Conservation (phyloP, 2,113 vertebrate species). For the Camelus dromedarius region DNA sequence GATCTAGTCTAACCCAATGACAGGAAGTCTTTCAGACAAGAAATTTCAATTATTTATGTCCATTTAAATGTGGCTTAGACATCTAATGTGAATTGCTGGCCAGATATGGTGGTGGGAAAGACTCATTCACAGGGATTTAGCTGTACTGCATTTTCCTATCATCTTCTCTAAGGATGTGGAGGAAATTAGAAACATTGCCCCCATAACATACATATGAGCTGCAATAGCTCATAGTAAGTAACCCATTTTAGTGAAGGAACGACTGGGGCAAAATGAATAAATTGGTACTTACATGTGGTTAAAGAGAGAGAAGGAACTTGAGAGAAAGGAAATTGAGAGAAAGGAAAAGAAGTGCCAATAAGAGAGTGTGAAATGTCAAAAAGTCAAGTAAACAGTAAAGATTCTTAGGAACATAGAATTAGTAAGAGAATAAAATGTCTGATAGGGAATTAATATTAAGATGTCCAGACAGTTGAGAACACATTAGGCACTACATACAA, state of each 20-base stretch:
- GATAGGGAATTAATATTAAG: conserved; percentile 23
- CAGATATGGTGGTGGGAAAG: background rate
- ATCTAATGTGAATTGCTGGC: background rate
- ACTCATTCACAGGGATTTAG: background rate
- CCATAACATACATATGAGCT: background rate
- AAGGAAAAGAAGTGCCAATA: background rate
- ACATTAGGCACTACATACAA: background rate
- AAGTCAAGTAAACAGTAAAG: conserved; percentile 28
- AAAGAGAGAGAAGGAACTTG: background rate
- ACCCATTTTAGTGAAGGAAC: background rate
- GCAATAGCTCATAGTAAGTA: background rate
- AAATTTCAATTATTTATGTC: background rate
- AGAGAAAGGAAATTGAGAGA: background rate
- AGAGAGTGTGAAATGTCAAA: background rate
- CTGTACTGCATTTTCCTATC: background rate
- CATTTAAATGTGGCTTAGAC: background rate
- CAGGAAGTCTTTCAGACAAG: background rate
- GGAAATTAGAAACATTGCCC: background rate
- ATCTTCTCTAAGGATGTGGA: conserved; percentile 9
- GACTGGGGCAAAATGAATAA: background rate
- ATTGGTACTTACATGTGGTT: background rate
- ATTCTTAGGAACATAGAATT: background rate
- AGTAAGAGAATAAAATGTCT: background rate
- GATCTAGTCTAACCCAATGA: background rate
- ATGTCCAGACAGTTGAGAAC: background rate